These are phyloP conservation scores for Botia almorhae DNA, from an alignment of 2,797 vertebrate genomes.

Conservation along the genomic window DNA sequence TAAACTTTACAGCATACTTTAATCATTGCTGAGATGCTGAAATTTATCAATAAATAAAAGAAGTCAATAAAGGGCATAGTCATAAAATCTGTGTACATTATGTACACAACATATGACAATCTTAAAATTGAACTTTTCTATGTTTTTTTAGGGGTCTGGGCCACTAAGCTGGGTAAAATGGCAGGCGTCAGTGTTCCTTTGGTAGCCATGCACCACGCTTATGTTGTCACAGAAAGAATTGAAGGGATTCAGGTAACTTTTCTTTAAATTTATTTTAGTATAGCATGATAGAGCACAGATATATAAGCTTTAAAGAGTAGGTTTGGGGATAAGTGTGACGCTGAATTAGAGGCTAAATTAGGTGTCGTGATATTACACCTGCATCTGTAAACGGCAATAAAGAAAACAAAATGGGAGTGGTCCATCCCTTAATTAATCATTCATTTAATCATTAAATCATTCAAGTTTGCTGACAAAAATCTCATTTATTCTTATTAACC, in stretches of 20 bases:
- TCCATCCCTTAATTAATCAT: background rate
- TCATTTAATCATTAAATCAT: background rate
- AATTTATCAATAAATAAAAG: background rate
- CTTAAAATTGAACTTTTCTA: background rate
- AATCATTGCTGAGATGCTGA: background rate
- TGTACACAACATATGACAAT: background rate
- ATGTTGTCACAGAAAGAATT: constrained; percentile 94
- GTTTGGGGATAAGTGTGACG: background rate
- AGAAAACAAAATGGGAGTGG: background rate
- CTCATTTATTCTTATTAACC: background rate
- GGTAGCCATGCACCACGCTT: constrained; percentile 93
- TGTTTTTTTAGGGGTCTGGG: constrained; percentile 88
- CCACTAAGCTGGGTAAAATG: constrained; percentile 86
- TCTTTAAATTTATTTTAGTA: background rate
- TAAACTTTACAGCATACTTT: background rate
- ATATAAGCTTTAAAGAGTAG: background rate
- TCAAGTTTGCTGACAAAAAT: background rate
- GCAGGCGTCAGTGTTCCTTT: constrained; percentile 92
- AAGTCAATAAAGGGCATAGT: background rate
- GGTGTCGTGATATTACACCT: too few relatives aligned
- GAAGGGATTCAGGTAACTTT: constrained; percentile 91
- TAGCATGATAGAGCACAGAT: background rate
- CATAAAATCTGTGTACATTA: background rate
- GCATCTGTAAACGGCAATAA: background rate
- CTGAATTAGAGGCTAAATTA: background rate